Base-by-base conservation (phyloP, 2,888 invertebrate genomes). In the Julus scandinavius region DNA sequence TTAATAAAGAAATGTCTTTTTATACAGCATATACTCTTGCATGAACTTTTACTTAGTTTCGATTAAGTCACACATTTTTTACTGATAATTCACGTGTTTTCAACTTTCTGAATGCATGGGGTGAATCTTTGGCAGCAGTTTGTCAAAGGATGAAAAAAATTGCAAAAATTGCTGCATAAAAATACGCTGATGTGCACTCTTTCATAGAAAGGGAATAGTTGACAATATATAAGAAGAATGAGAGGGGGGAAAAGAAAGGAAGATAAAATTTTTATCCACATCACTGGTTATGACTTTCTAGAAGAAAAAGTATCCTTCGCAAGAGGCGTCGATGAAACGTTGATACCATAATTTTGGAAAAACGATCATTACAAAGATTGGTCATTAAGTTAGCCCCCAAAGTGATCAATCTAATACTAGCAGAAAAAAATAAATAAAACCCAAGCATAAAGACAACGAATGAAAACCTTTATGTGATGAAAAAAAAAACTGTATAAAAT, bases 201-300 rank as follows among this genome's bases (percentile, higher is more conserved):
- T 50, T 85, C n/a, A 85, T 85, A 49, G 13, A 13, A 3, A 11
- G 29, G 72, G 29, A 29, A 11, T 13, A 29, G 72, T 72, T 11
- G 72, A 72, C n/a, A 63, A 58, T 58, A 58, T 58, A 63, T 9
- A 20, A n/a, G 63, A 9, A 63, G n/a, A 20, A 5, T 20, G 72
- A 20, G 20, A 41, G 85, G 50, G 41, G 29, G n/a, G 45, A 41
- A 9, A n/a, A 49, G 45, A 50, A 50, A 41, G 11, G 87, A 58
- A 58, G 50, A 87, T 58, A 20, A 87, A 58, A 87, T 58, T 87
- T 87, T 87, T 49, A 87, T 87, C 40, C 87, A 54, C 87, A 29
- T 87, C 87, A 87, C 58, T 58, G 58, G 54, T 87, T 87, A 87
- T 87, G 58, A 29, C 54, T 58, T 50, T 54, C 38, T 11, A 15